phyloP scores from a whole-genome alignment of 2,113 vertebrate species.

The Helogale parvula region DNA sequence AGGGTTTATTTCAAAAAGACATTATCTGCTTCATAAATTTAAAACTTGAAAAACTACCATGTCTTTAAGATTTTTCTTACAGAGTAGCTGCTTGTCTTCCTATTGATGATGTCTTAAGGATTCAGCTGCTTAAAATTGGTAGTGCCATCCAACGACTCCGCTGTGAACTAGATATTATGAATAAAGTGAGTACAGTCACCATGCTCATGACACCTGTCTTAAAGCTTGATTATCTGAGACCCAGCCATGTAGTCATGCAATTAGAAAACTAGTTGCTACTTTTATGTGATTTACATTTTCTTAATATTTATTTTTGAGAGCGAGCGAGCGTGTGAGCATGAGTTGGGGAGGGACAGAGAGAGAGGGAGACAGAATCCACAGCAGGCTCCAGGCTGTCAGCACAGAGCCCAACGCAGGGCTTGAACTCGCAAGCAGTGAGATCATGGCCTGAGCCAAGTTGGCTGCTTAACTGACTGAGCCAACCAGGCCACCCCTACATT shows the following conservation, averaged over 20 bases:
- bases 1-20: background rate
- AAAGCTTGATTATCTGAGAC: background rate
- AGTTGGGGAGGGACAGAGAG: too few relatives aligned
- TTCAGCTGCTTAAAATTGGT: slow-evolving; percentile 96
- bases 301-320: background rate
- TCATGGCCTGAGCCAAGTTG: background rate
- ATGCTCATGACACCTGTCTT: background rate
- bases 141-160: slow-evolving; percentile 97
- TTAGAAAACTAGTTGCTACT: background rate
- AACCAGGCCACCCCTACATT: too few relatives aligned
- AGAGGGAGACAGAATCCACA: background rate
- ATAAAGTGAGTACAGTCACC: slow-evolving; percentile 88
- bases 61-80: slow-evolving; percentile 95
- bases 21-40: slow-evolving; percentile 16
- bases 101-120: slow-evolving; percentile 94
- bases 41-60: slow-evolving; percentile 48
- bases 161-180: slow-evolving; percentile 98
- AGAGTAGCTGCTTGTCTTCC: slow-evolving; percentile 98
- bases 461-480: too few relatives aligned
- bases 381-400: background rate
- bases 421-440: background rate
- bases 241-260: background rate
- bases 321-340: background rate
- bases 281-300: background rate
- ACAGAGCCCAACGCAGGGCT: background rate